Base-by-base conservation (phyloP, 2,797 vertebrate genomes). In the Paguma larvata region DNA sequence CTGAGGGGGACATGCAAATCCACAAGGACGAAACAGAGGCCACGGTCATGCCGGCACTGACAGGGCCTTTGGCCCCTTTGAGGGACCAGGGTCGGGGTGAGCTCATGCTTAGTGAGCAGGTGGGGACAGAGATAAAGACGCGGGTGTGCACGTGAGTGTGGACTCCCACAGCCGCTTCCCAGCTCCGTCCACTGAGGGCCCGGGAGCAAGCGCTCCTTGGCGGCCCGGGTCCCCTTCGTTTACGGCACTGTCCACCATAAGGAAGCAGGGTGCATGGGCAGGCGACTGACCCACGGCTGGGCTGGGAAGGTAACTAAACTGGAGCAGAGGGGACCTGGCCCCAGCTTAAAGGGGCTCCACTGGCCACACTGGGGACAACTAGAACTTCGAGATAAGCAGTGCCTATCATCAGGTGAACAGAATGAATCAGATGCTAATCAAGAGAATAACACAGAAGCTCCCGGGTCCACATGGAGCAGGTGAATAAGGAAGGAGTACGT, bases 261-360 rank as follows among this genome's bases (percentile, higher is more conserved):
- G 23, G 79, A 12, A 6, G 32, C 23, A 0, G 30, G 32, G 32
- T 3, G 8, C 23, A 2, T 0, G 68, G 53, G 9, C 0, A 5
- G 1, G 11, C 3, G 3, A 32, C 38, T 1, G 0, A 10, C 67
- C 1, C 13, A 3, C 4, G 68, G 41, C 51, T 0, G 6, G 63
- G 89, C 13, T 9, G 7, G 62, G 44, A 67, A 16, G 34, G 1
- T 48, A 48, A 32, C 15, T 13, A 38, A 11, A 12, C 32, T 32
- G 34, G 21, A 1, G 38, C 59, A 65, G 30, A 62, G 80, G 16
- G 78, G n/a, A 3, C 78, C 67, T n/a, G 67, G 46, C 46, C 30
- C 48, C 19, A 2, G 48, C n/a, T 56, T 19, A 53, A 34, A 34
- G 6, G 18, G 46, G 46, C 44, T 32, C 73, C 15, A 19, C 27